Evolutionary conservation across 23 tunicate species (phyloP).

Genomic region (Halocynthia aurantium): DNA sequence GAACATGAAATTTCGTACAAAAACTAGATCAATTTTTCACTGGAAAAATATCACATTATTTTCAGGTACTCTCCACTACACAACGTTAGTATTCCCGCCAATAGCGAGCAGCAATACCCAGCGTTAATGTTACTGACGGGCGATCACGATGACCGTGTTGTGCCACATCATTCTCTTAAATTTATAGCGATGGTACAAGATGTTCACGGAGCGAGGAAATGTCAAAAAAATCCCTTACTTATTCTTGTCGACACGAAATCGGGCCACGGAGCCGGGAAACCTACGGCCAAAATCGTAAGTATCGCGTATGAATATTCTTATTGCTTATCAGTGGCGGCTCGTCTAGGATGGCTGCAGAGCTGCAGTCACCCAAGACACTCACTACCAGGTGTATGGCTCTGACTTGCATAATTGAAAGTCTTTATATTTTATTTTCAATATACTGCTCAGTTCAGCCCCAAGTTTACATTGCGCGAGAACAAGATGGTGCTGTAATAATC

Average conservation of each 20-base stretch:
- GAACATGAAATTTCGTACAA: no score
- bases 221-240: conserved; percentile 63
- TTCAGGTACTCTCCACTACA: conserved; percentile 79
- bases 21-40: neutral
- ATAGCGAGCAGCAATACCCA: conserved; percentile 29
- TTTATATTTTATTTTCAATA: neutral
- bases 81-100: conserved; percentile 41
- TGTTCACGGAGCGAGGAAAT: conserved; percentile 29
- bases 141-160: conserved; percentile 98
- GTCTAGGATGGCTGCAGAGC: no score
- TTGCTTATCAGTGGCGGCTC: no score
- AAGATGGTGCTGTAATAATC: no score
- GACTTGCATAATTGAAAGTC: no score
- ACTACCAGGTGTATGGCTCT: no score
- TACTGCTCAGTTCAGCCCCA: neutral
- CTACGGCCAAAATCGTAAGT: conserved; percentile 88
- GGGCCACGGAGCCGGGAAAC: conserved; percentile 96
- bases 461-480: no score
- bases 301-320: neutral
- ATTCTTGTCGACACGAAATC: conserved; percentile 94
- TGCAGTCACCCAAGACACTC: no score
- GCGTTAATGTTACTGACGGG: conserved; percentile 40
- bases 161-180: conserved; percentile 93
- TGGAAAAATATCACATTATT: neutral
- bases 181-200: conserved; percentile 89